These are phyloP conservation scores for Saxidomus purpurata DNA, from an alignment of 1,140 invertebrate species.

Conservation along the genomic window DNA sequence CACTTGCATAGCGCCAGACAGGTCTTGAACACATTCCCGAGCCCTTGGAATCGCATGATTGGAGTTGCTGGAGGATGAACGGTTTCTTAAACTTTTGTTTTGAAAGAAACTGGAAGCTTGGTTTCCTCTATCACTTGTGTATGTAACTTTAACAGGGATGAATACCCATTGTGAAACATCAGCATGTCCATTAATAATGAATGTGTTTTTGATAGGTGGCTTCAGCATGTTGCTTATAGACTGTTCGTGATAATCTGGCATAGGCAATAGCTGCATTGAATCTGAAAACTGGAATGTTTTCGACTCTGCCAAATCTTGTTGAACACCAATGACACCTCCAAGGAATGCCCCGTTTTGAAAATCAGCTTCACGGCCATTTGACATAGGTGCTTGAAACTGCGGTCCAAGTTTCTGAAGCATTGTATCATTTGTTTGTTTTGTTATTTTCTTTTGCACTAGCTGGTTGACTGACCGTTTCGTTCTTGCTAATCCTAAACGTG, in stretches of 20 bases:
- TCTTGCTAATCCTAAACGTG: neutral
- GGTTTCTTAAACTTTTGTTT: no score
- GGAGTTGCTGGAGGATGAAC: neutral
- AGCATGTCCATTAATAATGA: neutral
- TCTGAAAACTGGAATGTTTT: neutral
- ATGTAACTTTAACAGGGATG: conserved; percentile 22
- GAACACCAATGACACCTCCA: neutral
- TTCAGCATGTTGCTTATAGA: neutral
- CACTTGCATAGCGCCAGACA: neutral
- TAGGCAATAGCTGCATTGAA: conserved; percentile 3
- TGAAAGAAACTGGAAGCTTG: neutral
- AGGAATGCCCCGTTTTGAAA: neutral
- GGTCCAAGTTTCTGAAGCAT: no score
- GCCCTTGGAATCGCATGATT: no score
- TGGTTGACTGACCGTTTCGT: neutral
- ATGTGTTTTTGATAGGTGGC: neutral
- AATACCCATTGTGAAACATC: conserved; percentile 3
- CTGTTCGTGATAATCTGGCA: neutral
- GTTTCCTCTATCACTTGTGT: neutral
- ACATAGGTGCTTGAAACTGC: neutral
- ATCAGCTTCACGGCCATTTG: neutral
- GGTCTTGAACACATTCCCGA: neutral
- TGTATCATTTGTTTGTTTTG: no score
- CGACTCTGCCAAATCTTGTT: neutral
- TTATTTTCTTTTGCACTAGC: neutral